Evolutionary conservation across 2,888 invertebrate genomes (phyloP).

Genomic region (Drosophila incognita): DNA sequence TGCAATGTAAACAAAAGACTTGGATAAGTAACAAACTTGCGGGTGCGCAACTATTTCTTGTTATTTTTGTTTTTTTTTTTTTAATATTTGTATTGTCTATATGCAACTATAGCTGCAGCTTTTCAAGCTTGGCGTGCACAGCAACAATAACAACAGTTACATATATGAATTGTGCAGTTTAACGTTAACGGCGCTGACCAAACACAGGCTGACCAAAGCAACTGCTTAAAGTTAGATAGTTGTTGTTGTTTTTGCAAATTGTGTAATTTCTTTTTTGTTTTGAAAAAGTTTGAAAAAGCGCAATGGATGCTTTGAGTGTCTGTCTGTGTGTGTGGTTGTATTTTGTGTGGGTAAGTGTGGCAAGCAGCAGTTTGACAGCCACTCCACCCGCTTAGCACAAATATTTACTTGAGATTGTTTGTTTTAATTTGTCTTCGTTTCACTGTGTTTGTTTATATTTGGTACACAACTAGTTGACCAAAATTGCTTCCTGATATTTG

Average conservation of each 20-base stretch:
- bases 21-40: slow-evolving; percentile 66
- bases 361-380: slow-evolving; percentile 36
- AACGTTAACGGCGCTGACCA: slow-evolving; percentile 42
- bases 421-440: slow-evolving; percentile 13
- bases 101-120: slow-evolving; percentile 20
- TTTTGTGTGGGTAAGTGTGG: slow-evolving; percentile 13
- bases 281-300: slow-evolving; percentile 35
- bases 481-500: slow-evolving; percentile 33
- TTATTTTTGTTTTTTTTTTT: background rate
- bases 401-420: slow-evolving; percentile 38
- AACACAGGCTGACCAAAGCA: slow-evolving; percentile 52
- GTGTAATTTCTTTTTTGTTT: slow-evolving; percentile 56
- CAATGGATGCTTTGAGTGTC: slow-evolving; percentile 10
- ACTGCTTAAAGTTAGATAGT: slow-evolving; percentile 51
- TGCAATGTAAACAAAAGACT: slow-evolving; percentile 69
- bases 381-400: slow-evolving; percentile 20
- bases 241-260: slow-evolving; percentile 40
- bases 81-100: background rate
- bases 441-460: background rate
- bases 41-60: slow-evolving; percentile 16
- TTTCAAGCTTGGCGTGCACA: slow-evolving; percentile 41
- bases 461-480: slow-evolving; percentile 12
- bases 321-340: slow-evolving; percentile 8
- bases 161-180: slow-evolving; percentile 55
- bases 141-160: slow-evolving; percentile 20